phyloP scores from a whole-genome alignment of 2,113 vertebrate genomes.

The Hylia prasina region DNA sequence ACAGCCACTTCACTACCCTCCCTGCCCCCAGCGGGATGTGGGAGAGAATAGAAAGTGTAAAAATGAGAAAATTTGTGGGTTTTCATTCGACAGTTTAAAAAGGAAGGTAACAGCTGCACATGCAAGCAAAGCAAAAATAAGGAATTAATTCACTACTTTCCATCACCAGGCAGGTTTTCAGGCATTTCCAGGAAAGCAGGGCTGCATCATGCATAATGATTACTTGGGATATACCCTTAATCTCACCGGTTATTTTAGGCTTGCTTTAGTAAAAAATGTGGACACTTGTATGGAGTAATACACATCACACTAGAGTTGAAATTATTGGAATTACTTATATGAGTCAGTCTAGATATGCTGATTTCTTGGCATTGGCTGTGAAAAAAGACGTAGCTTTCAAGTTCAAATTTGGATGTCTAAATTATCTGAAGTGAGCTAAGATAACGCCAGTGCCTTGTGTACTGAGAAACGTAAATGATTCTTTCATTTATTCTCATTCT shows the following conservation, averaged over 20 bases:
- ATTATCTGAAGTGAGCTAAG: neutral
- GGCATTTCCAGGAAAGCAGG: neutral
- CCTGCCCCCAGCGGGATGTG: neutral
- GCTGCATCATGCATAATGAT: accelerated
- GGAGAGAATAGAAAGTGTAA: accelerated
- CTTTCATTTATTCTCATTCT: neutral
- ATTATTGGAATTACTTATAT: neutral
- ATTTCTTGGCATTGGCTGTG: neutral
- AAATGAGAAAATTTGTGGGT: neutral
- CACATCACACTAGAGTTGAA: neutral
- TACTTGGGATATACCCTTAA: neutral
- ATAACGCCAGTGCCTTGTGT: neutral
- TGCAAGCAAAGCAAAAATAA: accelerated
- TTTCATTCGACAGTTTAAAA: neutral
- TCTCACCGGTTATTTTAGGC: neutral
- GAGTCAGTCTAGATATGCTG: neutral
- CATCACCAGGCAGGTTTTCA: neutral
- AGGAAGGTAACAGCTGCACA: neutral
- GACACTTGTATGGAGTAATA: neutral
- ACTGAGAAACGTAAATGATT: neutral
- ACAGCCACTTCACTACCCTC: neutral
- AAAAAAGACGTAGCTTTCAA: neutral
- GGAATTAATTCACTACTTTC: neutral
- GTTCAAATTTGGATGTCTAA: neutral
- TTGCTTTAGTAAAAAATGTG: neutral